Conservation (phyloP, 2,113 vertebrate species). For the Casuarius casuarius region DNA sequence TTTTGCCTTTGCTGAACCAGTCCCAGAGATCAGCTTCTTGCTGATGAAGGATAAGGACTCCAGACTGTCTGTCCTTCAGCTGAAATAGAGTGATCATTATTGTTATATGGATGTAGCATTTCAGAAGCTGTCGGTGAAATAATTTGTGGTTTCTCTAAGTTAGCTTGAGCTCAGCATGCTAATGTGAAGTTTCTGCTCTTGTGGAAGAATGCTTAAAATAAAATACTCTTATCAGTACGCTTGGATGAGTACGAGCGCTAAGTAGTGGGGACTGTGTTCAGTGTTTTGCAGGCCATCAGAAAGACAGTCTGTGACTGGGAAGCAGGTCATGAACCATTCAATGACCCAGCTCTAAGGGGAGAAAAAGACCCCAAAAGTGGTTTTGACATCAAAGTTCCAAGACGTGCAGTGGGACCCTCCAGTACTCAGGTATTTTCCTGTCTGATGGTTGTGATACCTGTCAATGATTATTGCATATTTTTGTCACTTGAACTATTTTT, state of each 20-base stretch:
- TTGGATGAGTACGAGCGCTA: accelerated
- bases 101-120: neutral
- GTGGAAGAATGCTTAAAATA: neutral
- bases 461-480: neutral
- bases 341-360: conserved; percentile 87
- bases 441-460: neutral
- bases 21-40: neutral
- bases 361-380: conserved; percentile 93
- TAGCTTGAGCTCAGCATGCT: accelerated
- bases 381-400: conserved; percentile 90
- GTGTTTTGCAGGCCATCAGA: conserved; percentile 90
- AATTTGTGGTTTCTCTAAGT: neutral
- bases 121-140: neutral
- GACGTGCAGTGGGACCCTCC: conserved; percentile 89
- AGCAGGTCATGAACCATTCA: conserved; percentile 84
- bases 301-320: conserved; percentile 93
- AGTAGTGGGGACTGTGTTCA: conserved; percentile 37
- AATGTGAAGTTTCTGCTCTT: neutral
- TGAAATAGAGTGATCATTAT: neutral
- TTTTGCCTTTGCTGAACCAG: neutral
- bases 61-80: neutral
- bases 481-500: neutral
- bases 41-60: neutral
- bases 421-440: conserved; percentile 86
- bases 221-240: accelerated